Evolutionary conservation across 2,113 vertebrate genomes (phyloP).

Genomic region (Pachyramphus minor): DNA sequence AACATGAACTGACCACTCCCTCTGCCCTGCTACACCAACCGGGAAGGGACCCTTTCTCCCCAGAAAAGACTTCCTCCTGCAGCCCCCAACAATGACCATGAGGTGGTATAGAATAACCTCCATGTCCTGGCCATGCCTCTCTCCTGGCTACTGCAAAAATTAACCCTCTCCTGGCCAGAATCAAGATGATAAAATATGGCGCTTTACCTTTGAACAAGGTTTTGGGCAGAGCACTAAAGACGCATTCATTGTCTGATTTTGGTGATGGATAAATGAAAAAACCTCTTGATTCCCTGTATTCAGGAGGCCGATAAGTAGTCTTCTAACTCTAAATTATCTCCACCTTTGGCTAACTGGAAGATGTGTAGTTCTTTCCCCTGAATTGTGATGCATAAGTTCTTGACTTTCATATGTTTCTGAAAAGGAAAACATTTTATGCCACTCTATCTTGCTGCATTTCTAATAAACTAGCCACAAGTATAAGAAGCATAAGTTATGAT

Average conservation of each 20-base stretch:
- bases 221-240: background rate
- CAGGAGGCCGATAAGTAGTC: background rate
- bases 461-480: background rate
- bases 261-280: background rate
- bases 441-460: background rate
- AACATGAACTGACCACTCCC: rapidly evolving
- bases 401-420: background rate
- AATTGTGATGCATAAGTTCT: background rate
- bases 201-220: background rate
- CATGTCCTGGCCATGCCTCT: background rate
- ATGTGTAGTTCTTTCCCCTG: background rate
- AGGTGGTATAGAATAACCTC: background rate
- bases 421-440: background rate
- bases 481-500: background rate
- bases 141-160: background rate
- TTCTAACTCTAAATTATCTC: background rate
- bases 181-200: background rate
- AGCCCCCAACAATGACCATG: background rate
- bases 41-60: background rate
- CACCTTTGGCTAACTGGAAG: background rate
- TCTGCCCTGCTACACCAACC: rapidly evolving
- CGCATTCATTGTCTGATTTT: background rate
- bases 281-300: background rate
- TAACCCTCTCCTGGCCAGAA: background rate
- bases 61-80: rapidly evolving